Percentiles rank a stretch among this genome's conserved stretches.
Evolutionary conservation across 2,113 vertebrate species (phyloP).

Genomic region (Campylomormyrus numenius): DNA sequence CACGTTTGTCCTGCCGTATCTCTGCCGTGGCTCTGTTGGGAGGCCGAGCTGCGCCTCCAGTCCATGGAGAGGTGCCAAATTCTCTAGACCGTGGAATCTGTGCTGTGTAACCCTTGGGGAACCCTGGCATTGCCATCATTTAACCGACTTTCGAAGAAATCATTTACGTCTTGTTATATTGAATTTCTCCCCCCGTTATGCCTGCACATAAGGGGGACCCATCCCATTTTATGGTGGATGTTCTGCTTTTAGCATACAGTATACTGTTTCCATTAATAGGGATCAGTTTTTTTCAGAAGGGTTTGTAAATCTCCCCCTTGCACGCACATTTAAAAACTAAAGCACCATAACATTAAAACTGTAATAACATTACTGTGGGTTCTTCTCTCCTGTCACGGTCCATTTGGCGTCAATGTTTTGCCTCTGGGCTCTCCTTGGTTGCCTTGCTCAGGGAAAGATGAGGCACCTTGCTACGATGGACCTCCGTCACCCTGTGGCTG

Average conservation of each 20-base stretch:
- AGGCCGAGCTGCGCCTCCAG: conserved; percentile 38
- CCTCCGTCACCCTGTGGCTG: not conserved
- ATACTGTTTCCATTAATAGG: conserved; percentile 51
- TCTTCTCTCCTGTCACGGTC: not conserved
- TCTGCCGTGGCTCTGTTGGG: conserved; percentile 45
- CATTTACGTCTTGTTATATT: conserved; percentile 45
- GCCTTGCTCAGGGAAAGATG: not conserved
- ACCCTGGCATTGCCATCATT: conserved; percentile 28
- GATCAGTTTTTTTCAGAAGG: conserved; percentile 32
- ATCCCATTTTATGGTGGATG: conserved; percentile 41
- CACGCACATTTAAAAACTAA: conserved; percentile 11
- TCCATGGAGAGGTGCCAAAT: conserved; percentile 38
- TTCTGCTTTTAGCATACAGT: conserved; percentile 36
- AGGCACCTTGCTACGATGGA: not conserved
- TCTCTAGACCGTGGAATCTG: conserved; percentile 47
- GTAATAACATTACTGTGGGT: not conserved
- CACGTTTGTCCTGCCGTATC: conserved; percentile 30
- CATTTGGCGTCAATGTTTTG: not conserved
- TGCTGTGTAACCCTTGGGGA: conserved; percentile 27
- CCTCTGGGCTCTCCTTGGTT: not conserved
- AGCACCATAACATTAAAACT: not conserved
- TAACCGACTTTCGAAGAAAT: conserved; percentile 39
- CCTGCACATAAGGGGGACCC: conserved; percentile 42
- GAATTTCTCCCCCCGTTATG: conserved; percentile 35
- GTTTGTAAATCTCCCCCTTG: conserved; percentile 44